Evolutionary conservation across 1,140 invertebrate species (phyloP).

Genomic region (Drosophila aff.): DNA sequence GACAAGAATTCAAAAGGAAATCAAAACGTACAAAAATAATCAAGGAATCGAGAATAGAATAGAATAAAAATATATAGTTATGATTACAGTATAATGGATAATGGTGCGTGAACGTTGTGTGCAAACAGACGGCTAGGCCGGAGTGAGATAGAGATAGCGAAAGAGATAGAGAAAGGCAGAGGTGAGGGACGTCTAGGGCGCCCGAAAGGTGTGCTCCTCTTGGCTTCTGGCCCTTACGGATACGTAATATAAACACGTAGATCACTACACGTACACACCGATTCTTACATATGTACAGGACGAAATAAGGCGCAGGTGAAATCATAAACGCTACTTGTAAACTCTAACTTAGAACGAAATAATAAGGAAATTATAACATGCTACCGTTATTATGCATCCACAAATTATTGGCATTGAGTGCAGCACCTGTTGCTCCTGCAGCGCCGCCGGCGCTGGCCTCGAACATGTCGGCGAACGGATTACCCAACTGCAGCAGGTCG

Average conservation of each 20-base stretch:
- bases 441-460: constrained; percentile 86
- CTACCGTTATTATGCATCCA: constrained; percentile 90
- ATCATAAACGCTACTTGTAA: constrained; percentile 39
- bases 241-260: constrained; percentile 44
- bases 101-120: constrained; percentile 58
- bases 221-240: constrained; percentile 48
- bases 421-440: constrained; percentile 83
- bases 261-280: constrained; percentile 58
- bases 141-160: constrained; percentile 7
- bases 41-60: constrained; percentile 36
- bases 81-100: constrained; percentile 39
- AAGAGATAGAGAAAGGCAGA: constrained; percentile 17
- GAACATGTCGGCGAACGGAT: constrained; percentile 96
- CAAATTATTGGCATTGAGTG: constrained; percentile 87
- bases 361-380: constrained; percentile 82
- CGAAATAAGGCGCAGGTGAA: constrained; percentile 30
- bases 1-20: constrained; percentile 76
- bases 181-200: constrained; percentile 28
- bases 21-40: constrained; percentile 64
- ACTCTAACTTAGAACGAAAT: constrained; percentile 58
- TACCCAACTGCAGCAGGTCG: constrained; percentile 94
- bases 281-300: constrained; percentile 48
- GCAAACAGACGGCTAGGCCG: constrained; percentile 49
- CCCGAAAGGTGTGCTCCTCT: constrained; percentile 40
- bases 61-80: constrained; percentile 32